Conservation (phyloP, 2,888 invertebrate species). For the Tenthredo livida region DNA sequence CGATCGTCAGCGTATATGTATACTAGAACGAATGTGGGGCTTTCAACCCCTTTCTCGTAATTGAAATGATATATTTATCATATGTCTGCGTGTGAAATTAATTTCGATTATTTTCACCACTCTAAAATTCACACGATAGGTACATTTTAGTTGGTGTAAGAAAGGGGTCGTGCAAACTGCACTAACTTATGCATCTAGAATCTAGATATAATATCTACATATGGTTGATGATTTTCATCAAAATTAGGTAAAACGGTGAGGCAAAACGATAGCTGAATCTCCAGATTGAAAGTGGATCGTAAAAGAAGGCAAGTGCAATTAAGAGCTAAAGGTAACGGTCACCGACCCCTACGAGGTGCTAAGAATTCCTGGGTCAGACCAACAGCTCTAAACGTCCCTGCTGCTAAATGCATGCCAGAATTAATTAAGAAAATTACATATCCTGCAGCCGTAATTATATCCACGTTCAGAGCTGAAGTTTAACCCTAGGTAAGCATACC, state of each 20-base stretch:
- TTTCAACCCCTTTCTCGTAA: neutral
- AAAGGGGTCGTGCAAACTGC: neutral
- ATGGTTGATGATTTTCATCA: neutral
- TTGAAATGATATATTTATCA: neutral
- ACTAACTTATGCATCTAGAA: neutral
- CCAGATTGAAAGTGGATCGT: slow-evolving; percentile 31
- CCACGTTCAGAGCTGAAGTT: neutral
- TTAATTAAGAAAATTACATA: slow-evolving; percentile 41
- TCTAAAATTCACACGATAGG: neutral
- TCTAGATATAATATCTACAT: neutral
- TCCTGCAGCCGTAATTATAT: slow-evolving; percentile 47
- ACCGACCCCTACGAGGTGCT: slow-evolving; percentile 32
- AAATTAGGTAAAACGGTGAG: neutral
- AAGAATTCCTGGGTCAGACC: slow-evolving; percentile 40
- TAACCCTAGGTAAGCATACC: neutral
- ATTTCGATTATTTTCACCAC: neutral
- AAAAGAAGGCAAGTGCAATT: slow-evolving; percentile 31
- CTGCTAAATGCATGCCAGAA: slow-evolving; percentile 43
- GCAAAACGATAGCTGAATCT: slow-evolving; percentile 2
- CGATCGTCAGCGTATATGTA: neutral
- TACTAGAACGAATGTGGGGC: neutral
- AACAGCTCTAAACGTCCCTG: slow-evolving; percentile 22
- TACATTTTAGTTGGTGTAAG: neutral
- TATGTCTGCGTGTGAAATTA: neutral
- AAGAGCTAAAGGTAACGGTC: neutral